Conservation (phyloP, 2,113 vertebrate species). For the Salvelinus alpinus region DNA sequence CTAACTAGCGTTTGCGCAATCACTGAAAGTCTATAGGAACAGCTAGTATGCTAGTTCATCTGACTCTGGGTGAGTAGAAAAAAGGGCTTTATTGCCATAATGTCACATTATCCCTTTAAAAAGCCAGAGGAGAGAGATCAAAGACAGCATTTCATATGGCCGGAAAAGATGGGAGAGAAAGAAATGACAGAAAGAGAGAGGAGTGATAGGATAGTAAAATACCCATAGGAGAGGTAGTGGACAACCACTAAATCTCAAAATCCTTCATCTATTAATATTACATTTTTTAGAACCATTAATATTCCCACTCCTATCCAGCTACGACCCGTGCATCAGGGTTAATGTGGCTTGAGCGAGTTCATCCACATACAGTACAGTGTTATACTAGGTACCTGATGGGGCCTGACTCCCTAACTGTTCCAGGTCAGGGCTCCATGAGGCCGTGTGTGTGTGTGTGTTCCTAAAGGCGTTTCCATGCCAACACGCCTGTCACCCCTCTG, state of each 20-base stretch:
- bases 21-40: no score
- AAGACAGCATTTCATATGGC: not conserved
- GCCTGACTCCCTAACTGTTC: not conserved
- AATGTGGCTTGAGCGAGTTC: no score
- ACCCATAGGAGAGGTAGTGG: no score
- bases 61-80: not conserved
- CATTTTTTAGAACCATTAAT: no score
- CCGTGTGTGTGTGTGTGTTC: not conserved
- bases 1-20: no score
- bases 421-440: not conserved
- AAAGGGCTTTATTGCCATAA: not conserved
- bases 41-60: not conserved
- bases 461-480: slow-evolving; percentile 51
- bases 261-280: no score
- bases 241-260: no score
- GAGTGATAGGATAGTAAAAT: no score
- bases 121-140: slow-evolving; percentile 2
- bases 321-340: no score
- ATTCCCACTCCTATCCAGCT: no score
- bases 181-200: not conserved
- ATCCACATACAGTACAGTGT: no score
- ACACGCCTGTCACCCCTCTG: slow-evolving; percentile 54
- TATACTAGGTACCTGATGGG: not conserved
- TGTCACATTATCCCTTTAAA: not conserved
- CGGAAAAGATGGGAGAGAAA: not conserved